Conservation (phyloP, 1,140 invertebrate genomes). For the Cheumatopsyche charites region DNA sequence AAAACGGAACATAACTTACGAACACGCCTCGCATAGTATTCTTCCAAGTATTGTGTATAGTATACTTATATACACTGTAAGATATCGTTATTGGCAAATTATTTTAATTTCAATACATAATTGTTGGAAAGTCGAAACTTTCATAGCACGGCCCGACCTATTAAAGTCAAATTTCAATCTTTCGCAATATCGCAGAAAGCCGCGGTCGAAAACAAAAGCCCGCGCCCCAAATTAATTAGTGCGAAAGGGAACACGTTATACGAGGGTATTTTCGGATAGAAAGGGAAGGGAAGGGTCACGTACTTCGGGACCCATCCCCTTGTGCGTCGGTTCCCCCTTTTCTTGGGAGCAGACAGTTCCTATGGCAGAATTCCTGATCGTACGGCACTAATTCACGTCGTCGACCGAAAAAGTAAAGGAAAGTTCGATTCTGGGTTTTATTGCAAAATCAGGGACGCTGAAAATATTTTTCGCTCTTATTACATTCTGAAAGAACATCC, state of each 20-base stretch:
- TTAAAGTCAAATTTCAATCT: constrained; percentile 39
- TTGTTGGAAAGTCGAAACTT: constrained; percentile 1
- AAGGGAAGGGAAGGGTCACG: constrained; percentile 23
- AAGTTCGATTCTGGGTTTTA: too few relatives aligned
- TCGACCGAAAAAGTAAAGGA: not conserved
- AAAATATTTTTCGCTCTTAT: not conserved
- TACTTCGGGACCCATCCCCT: constrained; percentile 2
- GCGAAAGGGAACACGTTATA: not conserved
- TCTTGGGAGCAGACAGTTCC: too few relatives aligned
- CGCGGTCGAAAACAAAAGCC: constrained; percentile 36
- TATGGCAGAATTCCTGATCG: not conserved
- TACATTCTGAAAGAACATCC: too few relatives aligned
- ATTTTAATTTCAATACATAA: too few relatives aligned
- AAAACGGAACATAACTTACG: too few relatives aligned
- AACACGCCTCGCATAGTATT: too few relatives aligned
- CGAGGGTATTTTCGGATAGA: too few relatives aligned
- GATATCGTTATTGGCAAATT: too few relatives aligned
- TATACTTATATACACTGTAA: too few relatives aligned
- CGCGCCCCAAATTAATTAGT: constrained; percentile 37
- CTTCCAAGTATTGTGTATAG: too few relatives aligned
- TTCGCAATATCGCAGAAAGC: constrained; percentile 30
- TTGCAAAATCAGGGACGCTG: not conserved
- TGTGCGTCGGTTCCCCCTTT: not conserved
- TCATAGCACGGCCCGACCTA: not conserved
- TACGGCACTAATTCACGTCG: not conserved